These are phyloP conservation scores for Galbula dea DNA, from an alignment of 2,113 vertebrate species.

Conservation along the genomic window DNA sequence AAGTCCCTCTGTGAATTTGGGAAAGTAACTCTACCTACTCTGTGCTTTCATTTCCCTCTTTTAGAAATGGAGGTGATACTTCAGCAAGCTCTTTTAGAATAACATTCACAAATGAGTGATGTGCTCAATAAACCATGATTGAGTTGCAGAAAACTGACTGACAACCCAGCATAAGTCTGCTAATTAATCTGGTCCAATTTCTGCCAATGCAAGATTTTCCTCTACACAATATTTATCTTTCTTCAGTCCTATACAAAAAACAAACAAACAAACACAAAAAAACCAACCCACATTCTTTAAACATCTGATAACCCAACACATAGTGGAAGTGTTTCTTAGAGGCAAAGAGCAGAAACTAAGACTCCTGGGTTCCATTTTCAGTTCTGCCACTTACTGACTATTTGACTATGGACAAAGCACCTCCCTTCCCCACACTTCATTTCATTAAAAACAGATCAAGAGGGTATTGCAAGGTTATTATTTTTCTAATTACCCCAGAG, in stretches of 20 bases:
- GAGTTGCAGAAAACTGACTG: background rate
- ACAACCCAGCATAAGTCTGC: background rate
- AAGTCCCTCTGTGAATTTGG: background rate
- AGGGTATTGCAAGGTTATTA: constrained; percentile 48
- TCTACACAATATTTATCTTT: background rate
- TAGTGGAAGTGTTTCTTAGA: background rate
- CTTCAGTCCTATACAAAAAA: background rate
- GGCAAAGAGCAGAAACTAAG: background rate
- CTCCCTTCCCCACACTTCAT: background rate
- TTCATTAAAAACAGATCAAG: constrained; percentile 59
- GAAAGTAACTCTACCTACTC: background rate
- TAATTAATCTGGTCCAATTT: constrained; percentile 5
- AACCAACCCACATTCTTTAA: background rate
- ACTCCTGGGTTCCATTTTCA: constrained; percentile 23
- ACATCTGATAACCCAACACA: background rate
- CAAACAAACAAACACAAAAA: background rate
- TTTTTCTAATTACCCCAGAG: constrained; percentile 60
- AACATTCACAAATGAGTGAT: background rate
- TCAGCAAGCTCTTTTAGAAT: background rate
- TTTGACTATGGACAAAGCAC: constrained; percentile 43
- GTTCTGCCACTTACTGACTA: constrained; percentile 6
- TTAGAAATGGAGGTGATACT: background rate
- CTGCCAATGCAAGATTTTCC: background rate
- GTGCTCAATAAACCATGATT: background rate
- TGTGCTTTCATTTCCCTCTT: background rate